Percentiles rank a stretch among this genome's conserved stretches.
phyloP scores from a whole-genome alignment of 2,888 invertebrate species.

The Drosophila leonis region DNA sequence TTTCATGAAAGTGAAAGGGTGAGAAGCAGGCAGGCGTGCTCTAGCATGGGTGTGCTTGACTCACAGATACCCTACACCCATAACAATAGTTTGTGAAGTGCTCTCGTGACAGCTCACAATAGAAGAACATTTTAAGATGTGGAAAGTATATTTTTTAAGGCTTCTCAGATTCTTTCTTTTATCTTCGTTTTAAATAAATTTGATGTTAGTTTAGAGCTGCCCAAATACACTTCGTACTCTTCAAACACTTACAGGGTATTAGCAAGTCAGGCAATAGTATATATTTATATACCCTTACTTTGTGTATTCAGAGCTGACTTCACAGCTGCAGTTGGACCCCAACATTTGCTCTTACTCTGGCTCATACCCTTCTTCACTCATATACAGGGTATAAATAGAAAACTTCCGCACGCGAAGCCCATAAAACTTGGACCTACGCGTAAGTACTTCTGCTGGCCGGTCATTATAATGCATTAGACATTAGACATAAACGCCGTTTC shows the following conservation, averaged over 20 bases:
- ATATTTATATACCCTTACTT: not conserved
- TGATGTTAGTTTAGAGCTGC: no score
- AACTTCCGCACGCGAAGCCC: conserved; percentile 34
- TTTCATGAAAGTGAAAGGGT: no score
- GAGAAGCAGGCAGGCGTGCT: not conserved
- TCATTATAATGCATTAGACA: conserved; percentile 65
- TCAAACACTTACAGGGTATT: not conserved
- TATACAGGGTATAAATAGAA: not conserved
- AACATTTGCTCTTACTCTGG: not conserved
- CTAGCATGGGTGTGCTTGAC: not conserved
- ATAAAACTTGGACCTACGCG: conserved; percentile 62
- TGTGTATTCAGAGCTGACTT: not conserved
- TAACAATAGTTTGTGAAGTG: no score
- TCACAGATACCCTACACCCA: not conserved
- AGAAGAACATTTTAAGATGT: no score
- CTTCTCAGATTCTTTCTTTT: no score
- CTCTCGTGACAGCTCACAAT: no score
- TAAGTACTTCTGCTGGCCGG: conserved; percentile 47
- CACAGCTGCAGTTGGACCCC: not conserved
- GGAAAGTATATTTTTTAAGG: no score
- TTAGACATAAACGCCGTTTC: conserved; percentile 64
- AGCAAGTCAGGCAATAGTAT: not conserved
- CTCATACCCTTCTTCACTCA: not conserved
- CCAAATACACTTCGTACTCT: no score
- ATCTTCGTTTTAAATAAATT: no score